Base-by-base conservation (phyloP, 2,113 vertebrate species). In the Eretmochelys imbricata region DNA sequence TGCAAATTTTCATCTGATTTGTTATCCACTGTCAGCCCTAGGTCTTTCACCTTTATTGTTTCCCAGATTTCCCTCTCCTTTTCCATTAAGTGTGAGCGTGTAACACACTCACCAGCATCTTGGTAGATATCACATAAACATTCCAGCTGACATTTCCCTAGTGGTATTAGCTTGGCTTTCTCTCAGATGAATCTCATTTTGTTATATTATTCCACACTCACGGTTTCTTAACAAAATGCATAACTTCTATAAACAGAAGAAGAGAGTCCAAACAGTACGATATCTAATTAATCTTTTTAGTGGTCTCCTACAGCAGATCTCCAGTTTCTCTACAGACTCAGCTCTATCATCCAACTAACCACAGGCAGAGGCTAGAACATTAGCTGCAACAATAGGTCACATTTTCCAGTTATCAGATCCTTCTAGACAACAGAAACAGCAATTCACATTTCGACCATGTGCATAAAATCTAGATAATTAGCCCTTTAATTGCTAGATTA, bases 391-490 rank as follows among this genome's bases (percentile, higher is more conserved):
- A 96, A 46, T 35, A 75, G 83, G 87, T 95, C 93, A 92, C 93
- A 93, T 94, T 90, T 93, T 89, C 59, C 84, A 82, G 38, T 76
- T 46, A 76, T 76, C 20, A 27, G 20, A 22, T 76, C 42, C 72
- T 25, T 46, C 38, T 76, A 96, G 90, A 89, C 95, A 91, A 92
- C 83, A 81, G 27, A 93, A 91, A 91, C 8, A 94, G 69, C 50
- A 88, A 84, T 76, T 89, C 94, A 19, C 29, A 85, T 85, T 95
- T 79, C 95, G 97, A 88, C 93, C 90, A 92, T 31, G n/a, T 90
- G 95, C 93, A 94, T 96, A 96, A 96, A 96, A 96, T 97, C 95
- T 96, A 97, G 96, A 94, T 93, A 96, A 96, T 97, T 95, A 95
- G 79, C 50, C 81, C 69, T 91, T 94, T 86, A 91, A 92, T 42